A percentile compares a stretch with the other conserved stretches of the same genome.
Evolutionary conservation across 2,888 invertebrate species (phyloP).

Genomic region (Cordylochernes scorpioides): DNA sequence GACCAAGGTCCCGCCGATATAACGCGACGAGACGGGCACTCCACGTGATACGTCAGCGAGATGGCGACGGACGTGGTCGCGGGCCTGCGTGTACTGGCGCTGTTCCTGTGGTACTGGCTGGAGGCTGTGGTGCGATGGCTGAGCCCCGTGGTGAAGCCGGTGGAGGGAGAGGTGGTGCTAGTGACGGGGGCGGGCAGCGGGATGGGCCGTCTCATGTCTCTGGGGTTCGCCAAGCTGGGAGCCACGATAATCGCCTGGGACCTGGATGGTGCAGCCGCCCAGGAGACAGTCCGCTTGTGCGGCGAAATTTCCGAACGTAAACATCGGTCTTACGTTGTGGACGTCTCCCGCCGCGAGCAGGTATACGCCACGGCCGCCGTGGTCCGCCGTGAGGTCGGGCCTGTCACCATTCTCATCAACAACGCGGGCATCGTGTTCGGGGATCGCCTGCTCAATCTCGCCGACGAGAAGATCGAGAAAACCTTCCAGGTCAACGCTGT

Average conservation of each 20-base stretch:
- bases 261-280: conserved; percentile 40
- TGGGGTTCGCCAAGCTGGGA: conserved; percentile 42
- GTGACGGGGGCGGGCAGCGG: conserved; percentile 77
- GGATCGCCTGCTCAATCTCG: conserved; percentile 46
- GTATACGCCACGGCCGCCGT: conserved; percentile 46
- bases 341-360: conserved; percentile 49
- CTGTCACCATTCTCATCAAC: conserved; percentile 58
- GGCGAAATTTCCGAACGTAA: conserved; percentile 36
- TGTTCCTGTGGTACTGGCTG: conserved; percentile 30
- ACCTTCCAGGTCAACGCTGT: conserved; percentile 70
- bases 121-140: conserved; percentile 30
- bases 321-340: conserved; percentile 48
- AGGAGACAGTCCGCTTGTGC: conserved; percentile 49
- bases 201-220: conserved; percentile 45
- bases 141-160: conserved; percentile 34
- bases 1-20: too few species aligned
- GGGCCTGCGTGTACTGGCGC: too few species aligned
- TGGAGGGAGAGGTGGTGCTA: conserved; percentile 46
- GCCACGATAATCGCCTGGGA: conserved; percentile 66
- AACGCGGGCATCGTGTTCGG: conserved; percentile 80
- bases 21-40: too few species aligned
- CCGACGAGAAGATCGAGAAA: conserved; percentile 54
- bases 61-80: too few species aligned
- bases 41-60: too few species aligned
- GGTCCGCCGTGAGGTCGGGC: conserved; percentile 47